Conservation (phyloP, 2,888 invertebrate species). For the Andrena dorsata region DNA sequence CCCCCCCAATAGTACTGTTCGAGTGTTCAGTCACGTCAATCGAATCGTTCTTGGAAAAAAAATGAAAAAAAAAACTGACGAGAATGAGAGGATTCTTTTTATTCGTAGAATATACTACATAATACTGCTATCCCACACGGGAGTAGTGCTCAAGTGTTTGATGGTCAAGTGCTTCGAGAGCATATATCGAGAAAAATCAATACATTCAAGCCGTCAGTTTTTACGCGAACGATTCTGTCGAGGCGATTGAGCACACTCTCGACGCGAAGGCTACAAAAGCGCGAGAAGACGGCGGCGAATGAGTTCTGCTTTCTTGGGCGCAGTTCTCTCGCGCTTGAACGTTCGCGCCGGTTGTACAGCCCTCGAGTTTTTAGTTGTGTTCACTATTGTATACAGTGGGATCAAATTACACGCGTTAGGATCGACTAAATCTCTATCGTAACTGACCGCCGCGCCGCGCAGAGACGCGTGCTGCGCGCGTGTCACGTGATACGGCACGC, state of each 20-base stretch:
- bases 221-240: constrained; percentile 25
- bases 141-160: constrained; percentile 11
- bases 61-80: background rate
- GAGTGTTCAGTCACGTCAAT: constrained; percentile 31
- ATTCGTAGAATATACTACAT: too few relatives aligned
- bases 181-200: background rate
- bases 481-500: constrained; percentile 30
- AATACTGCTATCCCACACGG: constrained; percentile 9
- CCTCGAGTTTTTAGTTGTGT: constrained; percentile 79
- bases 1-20: constrained; percentile 55
- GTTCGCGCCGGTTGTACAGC: constrained; percentile 70
- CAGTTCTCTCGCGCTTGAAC: background rate
- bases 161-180: constrained; percentile 10
- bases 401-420: constrained; percentile 79
- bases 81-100: too few relatives aligned
- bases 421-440: constrained; percentile 60
- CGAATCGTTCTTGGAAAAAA: constrained; percentile 25
- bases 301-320: background rate
- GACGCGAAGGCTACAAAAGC: constrained; percentile 18
- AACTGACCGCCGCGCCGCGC: constrained; percentile 22
- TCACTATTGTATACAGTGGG: constrained; percentile 81
- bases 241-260: constrained; percentile 11
- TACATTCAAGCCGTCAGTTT: constrained; percentile 1
- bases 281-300: background rate
- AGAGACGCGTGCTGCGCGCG: constrained; percentile 15